A percentile compares a stretch with the other conserved stretches of the same genome.
phyloP scores from a whole-genome alignment of 2,888 invertebrate species.

The Spisula subtruncata region DNA sequence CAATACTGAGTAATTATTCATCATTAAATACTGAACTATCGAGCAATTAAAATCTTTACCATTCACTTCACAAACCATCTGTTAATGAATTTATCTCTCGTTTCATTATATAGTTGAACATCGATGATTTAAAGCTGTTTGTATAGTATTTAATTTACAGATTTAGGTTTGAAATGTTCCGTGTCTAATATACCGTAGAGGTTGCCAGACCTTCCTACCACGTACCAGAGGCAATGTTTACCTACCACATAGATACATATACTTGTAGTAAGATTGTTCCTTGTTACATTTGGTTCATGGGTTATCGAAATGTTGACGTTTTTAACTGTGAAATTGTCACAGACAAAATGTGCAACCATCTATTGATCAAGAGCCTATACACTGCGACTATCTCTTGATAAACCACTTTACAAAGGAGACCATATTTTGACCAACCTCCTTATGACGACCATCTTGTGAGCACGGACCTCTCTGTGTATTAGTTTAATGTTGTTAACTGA shows the following conservation, averaged over 20 bases:
- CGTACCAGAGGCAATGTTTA: not conserved
- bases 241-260: not conserved
- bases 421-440: no score
- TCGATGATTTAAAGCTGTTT: not conserved
- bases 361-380: no score
- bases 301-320: not conserved
- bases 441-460: no score
- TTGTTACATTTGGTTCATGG: not conserved
- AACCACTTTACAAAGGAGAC: no score
- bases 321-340: no score
- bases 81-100: constrained; percentile 14
- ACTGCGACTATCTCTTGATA: no score
- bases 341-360: no score
- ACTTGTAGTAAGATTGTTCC: not conserved
- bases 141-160: constrained; percentile 1
- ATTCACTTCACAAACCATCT: constrained; percentile 2
- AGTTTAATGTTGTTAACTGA: no score
- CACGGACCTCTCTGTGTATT: no score
- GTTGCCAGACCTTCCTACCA: not conserved
- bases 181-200: not conserved
- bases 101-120: not conserved
- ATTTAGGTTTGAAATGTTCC: not conserved
- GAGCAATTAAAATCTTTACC: constrained; percentile 8
- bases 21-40: not conserved
- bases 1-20: not conserved